Conservation (phyloP, 2,113 vertebrate genomes). For the Melanocharis versteri region DNA sequence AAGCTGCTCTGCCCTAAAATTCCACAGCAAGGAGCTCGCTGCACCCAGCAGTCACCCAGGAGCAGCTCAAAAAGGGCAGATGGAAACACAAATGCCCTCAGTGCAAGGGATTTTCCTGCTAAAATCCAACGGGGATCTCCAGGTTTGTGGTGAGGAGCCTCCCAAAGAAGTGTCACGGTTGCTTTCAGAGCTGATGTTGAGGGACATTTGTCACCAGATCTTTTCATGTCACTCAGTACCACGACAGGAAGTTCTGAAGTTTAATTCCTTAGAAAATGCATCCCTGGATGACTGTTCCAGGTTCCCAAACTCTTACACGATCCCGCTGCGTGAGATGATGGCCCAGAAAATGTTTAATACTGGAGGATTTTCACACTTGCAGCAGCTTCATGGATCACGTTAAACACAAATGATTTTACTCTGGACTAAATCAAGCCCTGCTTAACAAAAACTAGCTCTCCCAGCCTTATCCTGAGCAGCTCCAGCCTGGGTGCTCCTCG, state of each 20-base stretch:
- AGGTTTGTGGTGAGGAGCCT: background rate
- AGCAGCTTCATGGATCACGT: background rate
- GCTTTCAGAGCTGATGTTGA: background rate
- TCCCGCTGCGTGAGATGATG: fast-evolving
- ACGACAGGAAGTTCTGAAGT: background rate
- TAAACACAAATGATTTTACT: background rate
- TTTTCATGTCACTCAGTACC: background rate
- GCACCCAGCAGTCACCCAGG: background rate
- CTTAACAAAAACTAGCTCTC: background rate
- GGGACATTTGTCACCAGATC: background rate
- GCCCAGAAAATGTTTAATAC: background rate
- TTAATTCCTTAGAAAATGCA: background rate
- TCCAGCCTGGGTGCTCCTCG: background rate
- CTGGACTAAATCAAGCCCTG: background rate
- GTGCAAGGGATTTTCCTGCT: fast-evolving
- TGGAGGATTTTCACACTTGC: background rate
- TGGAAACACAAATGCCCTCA: background rate
- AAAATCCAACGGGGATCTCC: background rate
- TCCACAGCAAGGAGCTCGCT: background rate
- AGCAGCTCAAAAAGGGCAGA: background rate
- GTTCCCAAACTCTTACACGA: background rate
- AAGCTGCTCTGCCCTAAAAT: background rate
- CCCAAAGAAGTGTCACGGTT: fast-evolving
- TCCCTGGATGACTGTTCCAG: background rate
- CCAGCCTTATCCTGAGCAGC: background rate